A percentile compares a stretch with the other conserved stretches of the same genome.
These are phyloP conservation scores for rat (Rattus norvegicus) DNA, from an alignment of 2,113 vertebrate genomes.

Conservation along the genomic window DNA sequence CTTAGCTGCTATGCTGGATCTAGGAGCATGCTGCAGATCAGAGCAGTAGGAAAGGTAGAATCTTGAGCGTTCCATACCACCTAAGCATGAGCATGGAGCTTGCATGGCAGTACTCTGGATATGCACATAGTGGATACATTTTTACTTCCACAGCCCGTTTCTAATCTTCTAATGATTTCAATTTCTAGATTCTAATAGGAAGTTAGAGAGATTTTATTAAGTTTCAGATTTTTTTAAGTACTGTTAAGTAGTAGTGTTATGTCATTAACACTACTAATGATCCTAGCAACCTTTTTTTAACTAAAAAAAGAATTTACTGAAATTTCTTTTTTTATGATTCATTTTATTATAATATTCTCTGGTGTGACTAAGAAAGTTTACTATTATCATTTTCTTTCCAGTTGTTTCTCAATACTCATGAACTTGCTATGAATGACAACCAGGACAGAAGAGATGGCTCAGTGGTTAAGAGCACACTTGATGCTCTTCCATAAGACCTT, in stretches of 20 bases:
- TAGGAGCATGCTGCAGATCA: not conserved
- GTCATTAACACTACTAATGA: not conserved
- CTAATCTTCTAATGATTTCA: not conserved
- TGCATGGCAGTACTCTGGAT: not conserved
- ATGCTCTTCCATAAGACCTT: not conserved
- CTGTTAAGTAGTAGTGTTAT: too few species aligned
- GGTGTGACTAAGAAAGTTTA: not conserved
- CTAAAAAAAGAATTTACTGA: not conserved
- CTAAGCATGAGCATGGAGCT: not conserved
- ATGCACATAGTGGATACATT: not conserved
- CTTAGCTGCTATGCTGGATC: not conserved
- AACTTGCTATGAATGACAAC: not conserved
- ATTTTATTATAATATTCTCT: not conserved
- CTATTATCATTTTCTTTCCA: not conserved
- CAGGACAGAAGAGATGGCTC: not conserved
- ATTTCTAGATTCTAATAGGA: not conserved
- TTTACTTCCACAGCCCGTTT: not conserved
- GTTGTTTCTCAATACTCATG: not conserved
- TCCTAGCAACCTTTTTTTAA: not conserved
- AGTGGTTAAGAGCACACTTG: not conserved
- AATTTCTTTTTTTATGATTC: not conserved
- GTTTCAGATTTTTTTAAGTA: not conserved
- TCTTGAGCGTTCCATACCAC: not conserved
- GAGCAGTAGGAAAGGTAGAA: not conserved
- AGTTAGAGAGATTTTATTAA: slow-evolving; percentile 2